Evolutionary conservation across 2,888 invertebrate genomes (phyloP), one percentile per base, ranked within the genome.

Genomic region (Heliconius charithonia): DNA sequence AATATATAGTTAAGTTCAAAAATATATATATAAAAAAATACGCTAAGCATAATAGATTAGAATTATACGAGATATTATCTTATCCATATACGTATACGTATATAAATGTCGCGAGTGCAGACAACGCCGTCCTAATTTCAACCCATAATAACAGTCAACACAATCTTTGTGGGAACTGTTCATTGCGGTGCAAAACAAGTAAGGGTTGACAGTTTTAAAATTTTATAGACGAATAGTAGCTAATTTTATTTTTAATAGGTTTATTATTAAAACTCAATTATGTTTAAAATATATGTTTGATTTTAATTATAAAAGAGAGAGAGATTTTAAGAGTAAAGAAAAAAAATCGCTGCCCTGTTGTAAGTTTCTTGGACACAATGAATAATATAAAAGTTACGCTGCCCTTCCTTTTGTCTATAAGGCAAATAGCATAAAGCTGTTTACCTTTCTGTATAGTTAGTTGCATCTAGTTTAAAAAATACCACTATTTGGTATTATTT

Each of bases 101-200:
- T 37, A 41, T 69, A 69, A 41, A 41, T 63, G 45, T 74, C 45
- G 63, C 13, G 22, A 62, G 27, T 85, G 86, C 86, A 86, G 86
- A 88, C 87, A 85, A 25, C 27, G 13, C 32, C 77, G 22, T 25
- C 82, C 73, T 77, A 73, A 77, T 77, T 77, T 77, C 67, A 77
- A 71, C 81, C 89, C 86, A 90, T 92, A 92, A 93, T 93, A 91
- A 91, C 91, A 87, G 85, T 84, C 88, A 83, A 84, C 88, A 88
- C 89, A 90, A 93, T 93, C 93, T 93, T 93, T 93, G 93, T 93
- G 93, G 92, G 92, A 92, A 92, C 89, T 82, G 85, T 86, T 86
- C 88, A 87, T 85, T 86, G 87, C 87, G 85, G 86, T 76, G 80
- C 59, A 75, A 72, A 76, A 67, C 67, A 73, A 75, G 77, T 67